Evolutionary conservation across 2,888 invertebrate species (phyloP), one percentile per base, ranked within the genome.

Genomic region (Oxycera nigricornis): DNA sequence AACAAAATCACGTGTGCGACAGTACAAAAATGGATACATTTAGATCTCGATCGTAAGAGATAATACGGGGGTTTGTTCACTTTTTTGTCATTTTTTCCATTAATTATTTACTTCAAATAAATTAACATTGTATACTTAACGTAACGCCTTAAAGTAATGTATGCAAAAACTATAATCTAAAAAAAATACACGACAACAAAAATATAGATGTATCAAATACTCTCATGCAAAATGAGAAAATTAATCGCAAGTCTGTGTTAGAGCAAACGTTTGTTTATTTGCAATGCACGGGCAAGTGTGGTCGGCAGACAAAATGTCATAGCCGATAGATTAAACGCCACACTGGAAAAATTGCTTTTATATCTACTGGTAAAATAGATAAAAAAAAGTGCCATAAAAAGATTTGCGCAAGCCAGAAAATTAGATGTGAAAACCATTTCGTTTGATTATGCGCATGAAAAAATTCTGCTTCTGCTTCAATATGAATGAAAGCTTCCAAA

Each of bases 61-160:
- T 2, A 67, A 67, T 7, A 20, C 20, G 6, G 28, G 1, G 14
- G 50, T 9, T 35, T 76, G 76, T 77, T 72, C 73, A 70, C 65
- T 74, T 59, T n/a, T 74, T 72, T 57, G 31, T 70, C 6, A 57
- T 74, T 67, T 59, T 50, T 65, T 73, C 28, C 39, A 61, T 46
- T n/a, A 22, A 22, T 55, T 1, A 22, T 30, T 41, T 41, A n/a
- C 41, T 46, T 72, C 59, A 17, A 72, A 57, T 72, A 72, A 61
- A 72, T 72, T 59, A 72, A 72, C 61, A 46, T 59, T 55, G 39
- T 57, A 57, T 9, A 24, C 35, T 50, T 72, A 39, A 72, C 31
- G 30, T 57, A 30, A 7, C 17, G 28, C 3, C 57, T 72, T 72
- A 72, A 55, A 59, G n/a, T 52, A 70, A 31, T 20, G 26, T 30